A percentile compares a stretch with the other conserved stretches of the same genome.
phyloP scores from a whole-genome alignment of 2,888 invertebrate genomes.

The Tenthredo mesomela region DNA sequence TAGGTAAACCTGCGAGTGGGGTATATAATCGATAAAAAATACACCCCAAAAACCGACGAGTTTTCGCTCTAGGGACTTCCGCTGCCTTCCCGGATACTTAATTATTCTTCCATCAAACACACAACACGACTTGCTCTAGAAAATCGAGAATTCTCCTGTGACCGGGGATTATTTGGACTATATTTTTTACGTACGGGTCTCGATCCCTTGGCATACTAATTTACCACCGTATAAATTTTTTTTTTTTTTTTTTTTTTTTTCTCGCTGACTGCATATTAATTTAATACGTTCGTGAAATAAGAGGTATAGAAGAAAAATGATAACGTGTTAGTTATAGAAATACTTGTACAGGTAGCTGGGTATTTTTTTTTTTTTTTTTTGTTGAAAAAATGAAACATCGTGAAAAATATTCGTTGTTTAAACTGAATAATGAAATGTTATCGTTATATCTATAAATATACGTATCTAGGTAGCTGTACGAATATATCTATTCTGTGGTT shows the following conservation, averaged over 20 bases:
- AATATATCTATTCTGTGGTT: background rate
- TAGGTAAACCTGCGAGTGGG: conserved; percentile 3
- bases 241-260: background rate
- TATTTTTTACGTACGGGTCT: background rate
- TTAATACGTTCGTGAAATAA: background rate
- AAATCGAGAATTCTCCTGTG: background rate
- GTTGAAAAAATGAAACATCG: background rate
- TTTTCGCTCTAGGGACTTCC: conserved; percentile 7
- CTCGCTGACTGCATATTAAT: background rate
- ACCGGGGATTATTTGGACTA: background rate
- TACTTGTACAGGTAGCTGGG: too few relatives aligned
- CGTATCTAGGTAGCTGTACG: background rate
- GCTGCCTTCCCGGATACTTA: conserved; percentile 12
- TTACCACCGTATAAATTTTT: background rate
- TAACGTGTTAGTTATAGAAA: too few relatives aligned
- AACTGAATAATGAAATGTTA: conserved; percentile 4
- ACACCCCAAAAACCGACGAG: conserved; percentile 6
- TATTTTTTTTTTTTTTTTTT: too few relatives aligned
- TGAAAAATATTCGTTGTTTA: background rate
- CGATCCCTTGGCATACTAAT: background rate
- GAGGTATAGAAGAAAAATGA: background rate
- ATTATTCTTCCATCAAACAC: conserved; percentile 40
- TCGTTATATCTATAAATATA: background rate
- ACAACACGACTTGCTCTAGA: background rate
- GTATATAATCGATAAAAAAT: conserved; percentile 24